Evolutionary conservation across 2,888 invertebrate genomes (phyloP).

Genomic region (Lasius fuliginosus): DNA sequence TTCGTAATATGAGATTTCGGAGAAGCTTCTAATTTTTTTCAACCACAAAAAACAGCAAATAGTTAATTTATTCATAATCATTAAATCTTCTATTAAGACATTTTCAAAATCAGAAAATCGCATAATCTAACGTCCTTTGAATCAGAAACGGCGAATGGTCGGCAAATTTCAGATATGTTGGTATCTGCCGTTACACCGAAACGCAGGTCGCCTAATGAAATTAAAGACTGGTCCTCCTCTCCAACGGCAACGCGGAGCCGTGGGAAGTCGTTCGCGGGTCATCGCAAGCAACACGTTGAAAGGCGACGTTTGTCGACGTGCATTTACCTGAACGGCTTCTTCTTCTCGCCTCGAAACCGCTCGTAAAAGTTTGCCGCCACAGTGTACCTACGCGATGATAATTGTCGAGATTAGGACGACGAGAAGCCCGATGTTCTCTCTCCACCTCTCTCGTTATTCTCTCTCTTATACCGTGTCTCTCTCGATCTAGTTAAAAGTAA

Average conservation of each 20-base stretch:
- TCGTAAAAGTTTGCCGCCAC: constrained; percentile 80
- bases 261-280: constrained; percentile 84
- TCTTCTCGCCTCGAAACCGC: constrained; percentile 67
- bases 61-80: neutral
- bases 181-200: constrained; percentile 62
- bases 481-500: constrained; percentile 80
- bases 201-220: constrained; percentile 79
- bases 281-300: constrained; percentile 70
- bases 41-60: neutral
- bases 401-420: constrained; percentile 83
- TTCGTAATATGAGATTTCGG: neutral
- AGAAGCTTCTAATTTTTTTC: neutral
- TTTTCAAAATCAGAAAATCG: constrained; percentile 10
- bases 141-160: neutral
- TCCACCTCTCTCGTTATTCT: neutral
- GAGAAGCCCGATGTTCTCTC: constrained; percentile 71
- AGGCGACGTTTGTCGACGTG: constrained; percentile 59
- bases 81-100: neutral
- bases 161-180: constrained; percentile 70
- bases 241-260: constrained; percentile 76
- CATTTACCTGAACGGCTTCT: constrained; percentile 68
- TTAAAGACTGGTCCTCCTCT: constrained; percentile 77
- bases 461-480: constrained; percentile 8
- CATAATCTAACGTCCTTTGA: constrained; percentile 2
- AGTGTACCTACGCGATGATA: constrained; percentile 81